phyloP scores from a whole-genome alignment of 2,888 invertebrate genomes.

The Scaptomyza flava region DNA sequence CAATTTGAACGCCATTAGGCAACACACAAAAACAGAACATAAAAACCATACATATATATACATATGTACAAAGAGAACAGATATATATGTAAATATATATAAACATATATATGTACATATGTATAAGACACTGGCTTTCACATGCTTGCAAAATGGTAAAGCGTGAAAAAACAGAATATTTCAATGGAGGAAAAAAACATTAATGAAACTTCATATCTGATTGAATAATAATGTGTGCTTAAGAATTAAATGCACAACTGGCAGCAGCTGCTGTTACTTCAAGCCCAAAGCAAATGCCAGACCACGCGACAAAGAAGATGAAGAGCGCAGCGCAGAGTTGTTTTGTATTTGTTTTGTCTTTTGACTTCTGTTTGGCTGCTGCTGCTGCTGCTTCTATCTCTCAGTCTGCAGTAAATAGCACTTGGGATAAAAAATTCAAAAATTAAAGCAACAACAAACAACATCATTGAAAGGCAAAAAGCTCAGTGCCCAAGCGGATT shows the following conservation, averaged over 20 bases:
- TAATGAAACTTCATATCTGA: constrained; percentile 77
- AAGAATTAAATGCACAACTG: constrained; percentile 74
- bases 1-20: constrained; percentile 68
- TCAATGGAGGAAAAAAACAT: constrained; percentile 15
- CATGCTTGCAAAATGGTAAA: constrained; percentile 19
- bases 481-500: constrained; percentile 9
- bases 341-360: constrained; percentile 39
- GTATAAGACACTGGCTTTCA: constrained; percentile 8
- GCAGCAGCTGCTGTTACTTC: constrained; percentile 49
- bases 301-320: neutral
- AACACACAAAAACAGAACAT: neutral
- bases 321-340: neutral
- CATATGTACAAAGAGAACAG: neutral
- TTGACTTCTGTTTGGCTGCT: constrained; percentile 28
- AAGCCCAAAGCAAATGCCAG: constrained; percentile 6
- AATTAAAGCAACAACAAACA: constrained; percentile 29
- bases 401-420: constrained; percentile 40
- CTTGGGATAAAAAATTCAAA: constrained; percentile 59
- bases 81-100: neutral
- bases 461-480: constrained; percentile 29
- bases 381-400: neutral
- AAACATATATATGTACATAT: constrained; percentile 5
- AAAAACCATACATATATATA: constrained; percentile 1
- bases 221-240: constrained; percentile 81
- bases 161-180: constrained; percentile 17